Evolutionary conservation across 2,888 invertebrate genomes (phyloP), one percentile per base, ranked within the genome.

Genomic region (Zaprionus lineosus): DNA sequence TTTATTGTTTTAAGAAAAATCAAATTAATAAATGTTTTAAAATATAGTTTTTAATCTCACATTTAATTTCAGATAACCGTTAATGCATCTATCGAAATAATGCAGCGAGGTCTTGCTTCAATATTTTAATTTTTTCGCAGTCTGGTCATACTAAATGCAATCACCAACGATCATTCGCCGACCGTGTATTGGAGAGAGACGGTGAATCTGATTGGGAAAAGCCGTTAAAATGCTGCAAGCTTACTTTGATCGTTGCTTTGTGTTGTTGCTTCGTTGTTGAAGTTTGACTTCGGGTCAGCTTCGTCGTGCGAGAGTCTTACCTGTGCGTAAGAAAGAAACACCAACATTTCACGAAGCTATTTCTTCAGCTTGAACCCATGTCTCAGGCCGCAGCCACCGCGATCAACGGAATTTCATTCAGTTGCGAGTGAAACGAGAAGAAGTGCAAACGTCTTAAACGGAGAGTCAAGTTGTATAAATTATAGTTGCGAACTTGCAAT

Each of bases 381-480:
- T 55, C 48, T 65, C 53, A 33, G 34, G 43, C 36, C 56, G 47
- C 46, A 31, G 43, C 55, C 39, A 15, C 36, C 8, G 16, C 28
- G 60, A 69, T 72, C 73, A 47, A 8, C 12, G 24, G 47, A 44
- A 28, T 57, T 44, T 14, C 65, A 69, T 59, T 79, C 73, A 81
- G 63, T 81, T 74, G 64, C 71, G 64, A 70, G 62, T 66, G 66
- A 85, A 83, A 64, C 81, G 84, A 71, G 86, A 74, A 74, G 77
- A 68, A 79, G 81, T 74, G 81, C 84, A 83, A 74, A 85, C 86
- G 82, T 76, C 66, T 64, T 39, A 60, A 76, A 84, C 81, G 86
- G 81, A 83, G 57, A 58, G 62, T 84, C 83, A 78, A 78, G 78
- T 79, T 79, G 78, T 79, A 78, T 40, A 47, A 41, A 55, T 52